Percentiles rank a stretch among this genome's conserved stretches.
phyloP scores from a whole-genome alignment of 2,888 invertebrate genomes.

The Zygaena filipendulae region DNA sequence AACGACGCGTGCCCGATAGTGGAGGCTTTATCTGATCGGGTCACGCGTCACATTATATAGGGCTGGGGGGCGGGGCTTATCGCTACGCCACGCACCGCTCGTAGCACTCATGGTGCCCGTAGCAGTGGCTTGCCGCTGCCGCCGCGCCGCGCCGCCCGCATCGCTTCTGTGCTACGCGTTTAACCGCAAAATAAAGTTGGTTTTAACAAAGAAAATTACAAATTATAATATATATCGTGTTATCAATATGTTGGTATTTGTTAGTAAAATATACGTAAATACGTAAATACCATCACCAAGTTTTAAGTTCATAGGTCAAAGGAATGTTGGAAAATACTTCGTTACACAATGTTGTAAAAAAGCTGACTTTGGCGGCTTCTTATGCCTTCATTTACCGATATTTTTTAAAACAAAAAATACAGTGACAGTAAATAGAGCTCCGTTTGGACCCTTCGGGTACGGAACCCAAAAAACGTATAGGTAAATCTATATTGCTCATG shows the following conservation, averaged over 20 bases:
- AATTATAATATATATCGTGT: neutral
- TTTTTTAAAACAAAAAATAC: neutral
- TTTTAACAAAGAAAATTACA: neutral
- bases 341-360: neutral
- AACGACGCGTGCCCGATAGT: too few species aligned
- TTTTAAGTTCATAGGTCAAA: neutral
- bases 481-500: too few species aligned
- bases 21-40: too few species aligned
- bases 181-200: neutral
- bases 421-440: neutral
- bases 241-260: neutral
- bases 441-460: neutral
- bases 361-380: neutral
- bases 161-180: neutral
- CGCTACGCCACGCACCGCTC: too few species aligned
- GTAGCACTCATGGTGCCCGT: too few species aligned
- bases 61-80: too few species aligned
- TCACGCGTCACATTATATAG: too few species aligned
- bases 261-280: neutral
- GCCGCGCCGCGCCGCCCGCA: too few species aligned
- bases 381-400: neutral
- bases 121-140: too few species aligned
- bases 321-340: too few species aligned
- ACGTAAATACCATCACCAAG: neutral
- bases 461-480: neutral